A percentile compares a stretch with the other conserved stretches of the same genome.
These are phyloP conservation scores for Caenorhabditis elegans DNA, from an alignment of 1,140 invertebrate genomes.

Conservation along the genomic window WBcel235 BX284606.5:5325501-5326000, in stretches of 20 bases:
- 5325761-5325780: not conserved
- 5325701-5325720: no score
- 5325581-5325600: no score
- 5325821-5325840: no score
- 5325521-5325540: no score
- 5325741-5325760: not conserved
- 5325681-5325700: no score
- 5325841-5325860: not conserved
- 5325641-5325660: no score
- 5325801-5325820: not conserved
- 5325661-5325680: no score
- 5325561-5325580: no score
- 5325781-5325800: constrained; percentile 14
- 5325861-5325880: not conserved
- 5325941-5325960: constrained; percentile 31
- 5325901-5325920: not conserved
- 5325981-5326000: not conserved
- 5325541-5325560: no score
- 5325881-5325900: not conserved
- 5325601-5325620: no score
- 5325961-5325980: not conserved
- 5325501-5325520: no score
- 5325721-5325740: constrained; percentile 9
- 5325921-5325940: not conserved
- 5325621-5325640: no score